Conservation (phyloP, 2,797 vertebrate species). For the Periparus ater region DNA sequence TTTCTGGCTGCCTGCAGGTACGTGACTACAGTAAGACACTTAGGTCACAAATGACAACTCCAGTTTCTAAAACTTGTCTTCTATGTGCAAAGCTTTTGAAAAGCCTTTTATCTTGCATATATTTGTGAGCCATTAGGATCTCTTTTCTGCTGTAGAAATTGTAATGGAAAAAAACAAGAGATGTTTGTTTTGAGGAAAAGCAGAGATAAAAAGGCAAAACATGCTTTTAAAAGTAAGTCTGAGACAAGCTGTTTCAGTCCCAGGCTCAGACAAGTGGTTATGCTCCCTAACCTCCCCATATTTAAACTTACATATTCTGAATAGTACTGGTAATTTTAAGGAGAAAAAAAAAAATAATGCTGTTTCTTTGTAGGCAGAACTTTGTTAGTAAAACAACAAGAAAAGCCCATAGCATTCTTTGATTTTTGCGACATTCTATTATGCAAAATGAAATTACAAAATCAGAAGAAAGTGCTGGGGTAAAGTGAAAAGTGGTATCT, state of each 20-base stretch:
- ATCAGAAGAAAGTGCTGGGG: background rate
- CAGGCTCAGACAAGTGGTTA: background rate
- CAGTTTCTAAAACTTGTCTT: conserved; percentile 1
- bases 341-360: background rate
- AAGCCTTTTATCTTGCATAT: conserved; percentile 36
- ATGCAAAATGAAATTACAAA: background rate
- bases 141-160: conserved; percentile 17
- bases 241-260: background rate
- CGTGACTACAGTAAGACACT: background rate
- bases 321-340: background rate
- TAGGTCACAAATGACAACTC: conserved; percentile 7
- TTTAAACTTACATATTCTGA: background rate
- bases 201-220: background rate
- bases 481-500: background rate
- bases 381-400: background rate
- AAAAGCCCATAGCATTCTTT: background rate
- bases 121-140: background rate
- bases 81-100: background rate
- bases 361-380: background rate
- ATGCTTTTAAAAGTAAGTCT: background rate
- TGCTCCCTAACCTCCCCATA: background rate
- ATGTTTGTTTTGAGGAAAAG: background rate
- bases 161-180: background rate
- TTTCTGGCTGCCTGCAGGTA: background rate
- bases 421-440: background rate